Conservation (phyloP, 2,113 vertebrate genomes). For the Bujurquina vittata region DNA sequence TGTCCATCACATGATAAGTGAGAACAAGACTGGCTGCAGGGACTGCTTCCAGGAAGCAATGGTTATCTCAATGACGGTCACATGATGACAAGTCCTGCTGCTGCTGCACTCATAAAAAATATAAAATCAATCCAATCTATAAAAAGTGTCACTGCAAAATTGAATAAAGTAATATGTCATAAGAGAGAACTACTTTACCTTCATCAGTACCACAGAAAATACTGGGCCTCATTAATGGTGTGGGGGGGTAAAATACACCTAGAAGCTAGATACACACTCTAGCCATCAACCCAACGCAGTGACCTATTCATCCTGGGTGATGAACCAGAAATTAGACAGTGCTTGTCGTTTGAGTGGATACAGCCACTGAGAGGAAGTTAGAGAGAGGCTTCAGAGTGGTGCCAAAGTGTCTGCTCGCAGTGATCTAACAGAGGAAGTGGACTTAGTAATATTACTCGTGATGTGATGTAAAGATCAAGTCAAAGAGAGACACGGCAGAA, state of each 20-base stretch:
- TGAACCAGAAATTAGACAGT: conserved; percentile 26
- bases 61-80: conserved; percentile 67
- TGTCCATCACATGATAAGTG: conserved; percentile 75
- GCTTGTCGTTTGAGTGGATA: conserved; percentile 27
- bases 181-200: background rate
- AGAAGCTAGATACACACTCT: background rate
- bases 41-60: conserved; percentile 67
- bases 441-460: conserved; percentile 42
- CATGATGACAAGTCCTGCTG: conserved; percentile 65
- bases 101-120: conserved; percentile 32
- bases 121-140: conserved; percentile 26
- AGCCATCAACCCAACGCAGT: conserved; percentile 11
- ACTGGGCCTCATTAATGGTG: background rate
- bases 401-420: conserved; percentile 40
- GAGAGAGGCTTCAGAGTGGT: conserved; percentile 25
- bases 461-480: conserved; percentile 44
- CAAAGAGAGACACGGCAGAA: conserved; percentile 1
- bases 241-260: background rate
- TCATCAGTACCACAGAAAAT: background rate
- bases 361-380: conserved; percentile 5
- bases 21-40: conserved; percentile 71
- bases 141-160: conserved; percentile 7
- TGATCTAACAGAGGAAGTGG: conserved; percentile 39
- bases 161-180: background rate
- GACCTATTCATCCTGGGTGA: conserved; percentile 20